Evolutionary conservation across 2,797 vertebrate genomes (phyloP).

Genomic region (Clarias fuscus): DNA sequence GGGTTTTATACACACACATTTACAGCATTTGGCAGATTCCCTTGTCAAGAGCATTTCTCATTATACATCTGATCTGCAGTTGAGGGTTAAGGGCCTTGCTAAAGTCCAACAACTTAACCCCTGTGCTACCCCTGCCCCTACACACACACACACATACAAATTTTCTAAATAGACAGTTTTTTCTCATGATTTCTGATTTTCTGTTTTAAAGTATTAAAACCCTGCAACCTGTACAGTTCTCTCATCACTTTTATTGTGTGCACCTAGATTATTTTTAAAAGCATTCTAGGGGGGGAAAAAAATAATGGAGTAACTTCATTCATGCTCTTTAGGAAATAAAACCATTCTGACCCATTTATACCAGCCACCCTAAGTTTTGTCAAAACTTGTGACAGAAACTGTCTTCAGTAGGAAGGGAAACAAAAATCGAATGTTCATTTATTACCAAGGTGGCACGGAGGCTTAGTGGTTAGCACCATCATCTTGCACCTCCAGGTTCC

Average conservation of each 20-base stretch:
- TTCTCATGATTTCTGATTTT: neutral
- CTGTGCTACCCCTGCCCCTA: too few relatives aligned
- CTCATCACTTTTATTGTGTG: neutral
- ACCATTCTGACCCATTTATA: neutral
- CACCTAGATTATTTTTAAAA: neutral
- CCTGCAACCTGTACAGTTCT: neutral
- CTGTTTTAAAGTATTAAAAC: neutral
- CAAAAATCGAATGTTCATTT: neutral
- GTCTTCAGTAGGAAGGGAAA: neutral
- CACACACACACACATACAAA: neutral
- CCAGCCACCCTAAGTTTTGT: neutral
- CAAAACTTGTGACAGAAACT: neutral
- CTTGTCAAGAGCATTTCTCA: too few relatives aligned
- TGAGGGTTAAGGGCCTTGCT: too few relatives aligned
- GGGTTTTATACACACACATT: neutral
- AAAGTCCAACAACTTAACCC: too few relatives aligned
- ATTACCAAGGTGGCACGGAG: neutral
- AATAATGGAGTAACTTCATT: neutral
- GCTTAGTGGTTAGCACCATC: too few relatives aligned
- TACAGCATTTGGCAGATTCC: too few relatives aligned
- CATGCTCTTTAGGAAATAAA: neutral
- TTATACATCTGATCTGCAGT: too few relatives aligned
- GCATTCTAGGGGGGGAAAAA: neutral
- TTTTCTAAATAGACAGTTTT: neutral
- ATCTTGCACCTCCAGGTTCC: too few relatives aligned